These are phyloP conservation scores for Geococcyx californianus DNA, from an alignment of 2,113 vertebrate genomes.

Conservation along the genomic window DNA sequence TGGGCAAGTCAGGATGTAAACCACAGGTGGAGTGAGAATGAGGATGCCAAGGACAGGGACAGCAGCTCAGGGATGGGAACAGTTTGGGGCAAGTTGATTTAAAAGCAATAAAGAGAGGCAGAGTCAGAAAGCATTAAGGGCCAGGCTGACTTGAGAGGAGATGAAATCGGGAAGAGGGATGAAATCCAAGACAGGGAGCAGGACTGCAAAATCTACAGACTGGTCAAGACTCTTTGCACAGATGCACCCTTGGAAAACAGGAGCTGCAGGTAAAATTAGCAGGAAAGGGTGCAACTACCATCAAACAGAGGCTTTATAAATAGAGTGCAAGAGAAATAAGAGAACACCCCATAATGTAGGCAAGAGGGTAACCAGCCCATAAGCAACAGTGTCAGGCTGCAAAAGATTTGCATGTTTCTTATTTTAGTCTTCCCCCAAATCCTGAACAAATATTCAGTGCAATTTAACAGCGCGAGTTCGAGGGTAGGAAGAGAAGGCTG, in stretches of 20 bases:
- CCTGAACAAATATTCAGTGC: not conserved
- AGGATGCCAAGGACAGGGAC: not conserved
- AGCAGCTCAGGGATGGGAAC: not conserved
- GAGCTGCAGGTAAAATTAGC: not conserved
- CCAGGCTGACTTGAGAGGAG: not conserved
- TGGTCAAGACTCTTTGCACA: not conserved
- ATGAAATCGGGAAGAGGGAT: not conserved
- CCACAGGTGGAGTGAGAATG: not conserved
- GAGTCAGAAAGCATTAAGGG: not conserved
- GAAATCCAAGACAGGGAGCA: not conserved
- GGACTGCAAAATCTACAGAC: not conserved
- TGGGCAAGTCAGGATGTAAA: not conserved
- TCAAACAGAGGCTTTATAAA: not conserved
- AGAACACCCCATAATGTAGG: not conserved
- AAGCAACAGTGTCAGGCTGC: not conserved
- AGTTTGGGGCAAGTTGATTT: not conserved
- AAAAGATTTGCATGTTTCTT: not conserved
- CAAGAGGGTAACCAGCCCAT: rapidly evolving
- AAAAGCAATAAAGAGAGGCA: not conserved
- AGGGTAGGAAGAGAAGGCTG: not conserved
- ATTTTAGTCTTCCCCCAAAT: not conserved
- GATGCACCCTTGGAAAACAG: not conserved
- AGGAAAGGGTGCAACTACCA: not conserved
- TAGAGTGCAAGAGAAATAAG: not conserved
- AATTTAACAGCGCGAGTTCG: not conserved